Conservation (phyloP, 2,797 vertebrate species). For the Danio kyathit region DNA sequence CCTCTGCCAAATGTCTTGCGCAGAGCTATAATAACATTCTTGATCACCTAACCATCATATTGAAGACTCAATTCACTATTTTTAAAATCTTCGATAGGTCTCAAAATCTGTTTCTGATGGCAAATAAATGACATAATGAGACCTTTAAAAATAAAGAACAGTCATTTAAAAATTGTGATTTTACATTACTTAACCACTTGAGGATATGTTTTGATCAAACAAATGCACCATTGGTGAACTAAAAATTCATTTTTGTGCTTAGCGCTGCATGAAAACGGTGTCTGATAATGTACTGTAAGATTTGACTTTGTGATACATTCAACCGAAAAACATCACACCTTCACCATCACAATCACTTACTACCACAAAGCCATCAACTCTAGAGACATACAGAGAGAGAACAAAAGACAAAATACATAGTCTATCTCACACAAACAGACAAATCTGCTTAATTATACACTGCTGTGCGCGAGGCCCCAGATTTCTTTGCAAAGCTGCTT, state of each 20-base stretch:
- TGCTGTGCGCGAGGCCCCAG: slow-evolving; percentile 28
- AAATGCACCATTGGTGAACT: no score
- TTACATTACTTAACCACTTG: no score
- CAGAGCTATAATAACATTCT: no score
- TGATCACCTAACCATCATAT: no score
- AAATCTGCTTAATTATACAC: slow-evolving; percentile 43
- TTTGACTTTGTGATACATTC: slow-evolving; percentile 21
- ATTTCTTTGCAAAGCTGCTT: slow-evolving; percentile 54
- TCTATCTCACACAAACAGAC: slow-evolving; percentile 5
- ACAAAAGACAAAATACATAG: slow-evolving; percentile 7
- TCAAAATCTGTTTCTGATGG: no score
- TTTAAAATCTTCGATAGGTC: no score
- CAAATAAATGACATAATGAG: no score
- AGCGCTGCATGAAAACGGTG: neutral
- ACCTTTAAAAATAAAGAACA: no score
- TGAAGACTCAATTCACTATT: no score
- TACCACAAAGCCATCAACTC: slow-evolving; percentile 24
- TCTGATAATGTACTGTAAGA: neutral
- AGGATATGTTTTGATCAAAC: no score
- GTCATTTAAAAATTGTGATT: no score
- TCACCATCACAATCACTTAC: neutral
- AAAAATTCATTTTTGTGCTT: neutral
- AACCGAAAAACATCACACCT: neutral
- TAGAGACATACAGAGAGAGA: slow-evolving; percentile 9
- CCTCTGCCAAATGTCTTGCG: no score